Percentiles rank a stretch among this genome's conserved stretches.
These are phyloP conservation scores for Nysson spinosus DNA, from an alignment of 2,888 invertebrate genomes.

Conservation along the genomic window DNA sequence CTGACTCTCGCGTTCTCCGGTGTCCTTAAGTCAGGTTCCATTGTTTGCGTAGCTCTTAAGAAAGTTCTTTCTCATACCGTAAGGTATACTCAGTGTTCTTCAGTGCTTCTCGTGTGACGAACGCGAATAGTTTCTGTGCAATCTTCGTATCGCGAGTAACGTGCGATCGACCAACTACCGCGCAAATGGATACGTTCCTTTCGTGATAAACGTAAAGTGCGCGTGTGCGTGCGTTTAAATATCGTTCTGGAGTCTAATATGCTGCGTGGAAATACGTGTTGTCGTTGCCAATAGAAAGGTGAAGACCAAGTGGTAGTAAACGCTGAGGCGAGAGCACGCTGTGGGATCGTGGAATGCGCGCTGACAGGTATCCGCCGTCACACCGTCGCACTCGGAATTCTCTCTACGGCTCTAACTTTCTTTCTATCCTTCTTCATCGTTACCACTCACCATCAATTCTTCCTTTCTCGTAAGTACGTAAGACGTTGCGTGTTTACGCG, in stretches of 20 bases:
- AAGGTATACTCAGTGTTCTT: slow-evolving; percentile 2
- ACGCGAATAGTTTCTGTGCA: slow-evolving; percentile 41
- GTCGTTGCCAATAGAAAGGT: slow-evolving; percentile 16
- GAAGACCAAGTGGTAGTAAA: slow-evolving; percentile 20
- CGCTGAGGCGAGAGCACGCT: slow-evolving; percentile 39
- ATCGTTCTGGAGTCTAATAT: background rate
- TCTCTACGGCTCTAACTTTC: slow-evolving; percentile 50
- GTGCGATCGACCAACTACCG: slow-evolving; percentile 29
- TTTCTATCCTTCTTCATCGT: slow-evolving; percentile 35
- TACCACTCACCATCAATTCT: slow-evolving; percentile 11
- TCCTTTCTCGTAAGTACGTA: slow-evolving; percentile 26
- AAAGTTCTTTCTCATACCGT: slow-evolving; percentile 4
- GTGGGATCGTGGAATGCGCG: slow-evolving; percentile 72
- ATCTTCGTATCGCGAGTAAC: slow-evolving; percentile 52
- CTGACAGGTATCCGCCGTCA: slow-evolving; percentile 70
- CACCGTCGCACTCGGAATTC: slow-evolving; percentile 67
- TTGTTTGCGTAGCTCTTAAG: slow-evolving; percentile 39
- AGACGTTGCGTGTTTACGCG: slow-evolving; percentile 46
- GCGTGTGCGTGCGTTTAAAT: slow-evolving; percentile 40
- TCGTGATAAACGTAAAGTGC: slow-evolving; percentile 12
- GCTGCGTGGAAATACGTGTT: slow-evolving; percentile 11
- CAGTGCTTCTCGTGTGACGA: slow-evolving; percentile 17
- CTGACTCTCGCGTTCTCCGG: slow-evolving; percentile 56
- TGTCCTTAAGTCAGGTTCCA: slow-evolving; percentile 51
- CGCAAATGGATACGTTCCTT: slow-evolving; percentile 31